Evolutionary conservation across 1,140 invertebrate genomes (phyloP).

Genomic region (Nixonia krombeini): DNA sequence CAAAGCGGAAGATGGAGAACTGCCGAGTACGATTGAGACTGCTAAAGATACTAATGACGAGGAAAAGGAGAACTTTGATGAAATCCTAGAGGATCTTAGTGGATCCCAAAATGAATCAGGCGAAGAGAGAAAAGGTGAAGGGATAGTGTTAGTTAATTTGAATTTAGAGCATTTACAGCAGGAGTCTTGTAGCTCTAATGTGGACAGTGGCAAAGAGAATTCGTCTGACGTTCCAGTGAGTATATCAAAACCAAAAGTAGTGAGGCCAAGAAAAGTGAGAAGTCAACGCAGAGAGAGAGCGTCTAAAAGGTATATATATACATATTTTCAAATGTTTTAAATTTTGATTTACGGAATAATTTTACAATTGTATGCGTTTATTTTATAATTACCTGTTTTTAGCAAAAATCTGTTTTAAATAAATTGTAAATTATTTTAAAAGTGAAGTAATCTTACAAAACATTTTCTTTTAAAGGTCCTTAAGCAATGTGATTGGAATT

Average conservation of each 20-base stretch:
- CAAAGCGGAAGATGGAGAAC: no score
- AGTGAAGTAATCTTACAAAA: no score
- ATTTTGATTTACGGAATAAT: no score
- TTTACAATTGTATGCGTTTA: no score
- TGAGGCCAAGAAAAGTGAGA: constrained; percentile 61
- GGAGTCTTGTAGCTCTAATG: constrained; percentile 65
- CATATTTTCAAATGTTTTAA: no score
- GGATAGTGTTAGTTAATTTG: constrained; percentile 40
- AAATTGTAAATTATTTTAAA: no score
- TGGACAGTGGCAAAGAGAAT: constrained; percentile 69
- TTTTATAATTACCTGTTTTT: no score
- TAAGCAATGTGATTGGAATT: constrained; percentile 68
- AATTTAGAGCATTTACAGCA: constrained; percentile 60
- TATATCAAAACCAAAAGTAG: constrained; percentile 56
- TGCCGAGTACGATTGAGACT: background rate
- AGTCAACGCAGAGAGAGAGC: constrained; percentile 53
- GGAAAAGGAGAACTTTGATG: constrained; percentile 2
- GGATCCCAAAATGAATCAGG: constrained; percentile 12
- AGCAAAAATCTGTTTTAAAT: no score
- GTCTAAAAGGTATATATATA: constrained; percentile 39
- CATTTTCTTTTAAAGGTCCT: constrained; percentile 31
- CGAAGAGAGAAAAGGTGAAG: constrained; percentile 9
- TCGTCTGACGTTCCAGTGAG: constrained; percentile 58
- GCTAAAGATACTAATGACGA: constrained; percentile 1
- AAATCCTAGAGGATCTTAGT: constrained; percentile 7